phyloP scores from a whole-genome alignment of 2,888 invertebrate genomes.

The Chloroclysta siterata region DNA sequence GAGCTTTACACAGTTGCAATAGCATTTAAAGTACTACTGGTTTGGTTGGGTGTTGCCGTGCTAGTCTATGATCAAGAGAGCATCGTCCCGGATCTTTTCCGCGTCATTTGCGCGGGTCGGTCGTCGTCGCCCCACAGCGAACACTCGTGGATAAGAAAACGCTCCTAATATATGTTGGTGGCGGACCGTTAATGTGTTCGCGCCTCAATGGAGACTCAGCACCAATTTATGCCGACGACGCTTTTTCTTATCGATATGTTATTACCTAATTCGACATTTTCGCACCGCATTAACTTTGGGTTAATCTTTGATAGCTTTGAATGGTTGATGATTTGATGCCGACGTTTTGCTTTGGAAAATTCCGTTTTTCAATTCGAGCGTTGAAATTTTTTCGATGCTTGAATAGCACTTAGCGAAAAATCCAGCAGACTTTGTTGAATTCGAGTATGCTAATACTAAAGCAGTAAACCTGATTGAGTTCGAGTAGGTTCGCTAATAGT shows the following conservation, averaged over 20 bases:
- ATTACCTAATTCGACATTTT: constrained; percentile 73
- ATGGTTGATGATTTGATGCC: constrained; percentile 31
- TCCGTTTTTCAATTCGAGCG: constrained; percentile 3
- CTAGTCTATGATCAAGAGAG: constrained; percentile 66
- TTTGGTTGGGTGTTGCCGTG: constrained; percentile 24
- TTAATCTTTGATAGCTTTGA: constrained; percentile 54
- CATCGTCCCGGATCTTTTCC: constrained; percentile 74
- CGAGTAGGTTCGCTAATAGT: neutral
- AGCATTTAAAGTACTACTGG: no score
- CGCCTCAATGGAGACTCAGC: constrained; percentile 70
- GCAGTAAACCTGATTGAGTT: neutral
- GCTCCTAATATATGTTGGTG: constrained; percentile 56
- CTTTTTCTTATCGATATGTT: constrained; percentile 72
- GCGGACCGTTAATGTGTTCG: constrained; percentile 67
- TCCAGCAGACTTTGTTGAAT: constrained; percentile 20
- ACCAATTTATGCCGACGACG: constrained; percentile 70
- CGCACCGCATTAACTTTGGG: constrained; percentile 67
- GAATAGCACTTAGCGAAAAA: constrained; percentile 5
- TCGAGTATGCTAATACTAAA: constrained; percentile 30
- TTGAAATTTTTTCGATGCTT: constrained; percentile 1
- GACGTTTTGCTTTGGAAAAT: constrained; percentile 10
- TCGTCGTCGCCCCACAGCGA: constrained; percentile 49
- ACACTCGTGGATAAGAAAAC: constrained; percentile 60
- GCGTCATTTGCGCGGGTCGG: constrained; percentile 71
- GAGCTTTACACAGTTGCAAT: no score